Conservation (phyloP, 2,797 vertebrate genomes). For the Schizopygopsis malacanthus region DNA sequence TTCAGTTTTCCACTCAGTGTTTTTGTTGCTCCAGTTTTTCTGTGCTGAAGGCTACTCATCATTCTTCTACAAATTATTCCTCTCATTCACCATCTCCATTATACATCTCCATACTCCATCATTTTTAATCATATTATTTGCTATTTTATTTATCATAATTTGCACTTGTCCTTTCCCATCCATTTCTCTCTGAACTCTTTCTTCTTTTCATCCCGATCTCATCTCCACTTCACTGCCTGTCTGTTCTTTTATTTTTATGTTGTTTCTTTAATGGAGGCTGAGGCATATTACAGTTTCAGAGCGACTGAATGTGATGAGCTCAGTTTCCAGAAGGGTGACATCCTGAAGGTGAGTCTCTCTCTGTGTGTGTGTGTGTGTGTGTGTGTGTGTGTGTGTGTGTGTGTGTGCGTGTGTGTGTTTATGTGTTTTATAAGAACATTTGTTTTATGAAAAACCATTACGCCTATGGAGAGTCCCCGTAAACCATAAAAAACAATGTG, state of each 20-base stretch:
- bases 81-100: constrained; percentile 20
- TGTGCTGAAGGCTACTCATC: constrained; percentile 5
- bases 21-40: constrained; percentile 10
- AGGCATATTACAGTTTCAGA: constrained; percentile 91
- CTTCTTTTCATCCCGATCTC: constrained; percentile 24
- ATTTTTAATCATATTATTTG: neutral
- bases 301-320: constrained; percentile 90
- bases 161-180: constrained; percentile 49
- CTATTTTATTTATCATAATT: constrained; percentile 52
- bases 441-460: too few relatives aligned
- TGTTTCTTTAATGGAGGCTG: constrained; percentile 84
- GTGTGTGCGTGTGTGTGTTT: too few relatives aligned
- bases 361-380: neutral
- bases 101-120: neutral
- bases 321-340: constrained; percentile 92
- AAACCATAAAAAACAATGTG: too few relatives aligned
- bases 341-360: constrained; percentile 85
- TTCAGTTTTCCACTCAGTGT: constrained; percentile 12
- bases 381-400: too few relatives aligned
- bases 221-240: neutral
- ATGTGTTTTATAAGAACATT: too few relatives aligned
- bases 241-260: neutral
- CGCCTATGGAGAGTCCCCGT: too few relatives aligned
- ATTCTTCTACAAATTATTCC: neutral
- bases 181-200: constrained; percentile 29